A percentile compares a stretch with the other conserved stretches of the same genome.
Evolutionary conservation across 2,888 invertebrate genomes (phyloP).

Genomic region (Iselma pallidipennis): DNA sequence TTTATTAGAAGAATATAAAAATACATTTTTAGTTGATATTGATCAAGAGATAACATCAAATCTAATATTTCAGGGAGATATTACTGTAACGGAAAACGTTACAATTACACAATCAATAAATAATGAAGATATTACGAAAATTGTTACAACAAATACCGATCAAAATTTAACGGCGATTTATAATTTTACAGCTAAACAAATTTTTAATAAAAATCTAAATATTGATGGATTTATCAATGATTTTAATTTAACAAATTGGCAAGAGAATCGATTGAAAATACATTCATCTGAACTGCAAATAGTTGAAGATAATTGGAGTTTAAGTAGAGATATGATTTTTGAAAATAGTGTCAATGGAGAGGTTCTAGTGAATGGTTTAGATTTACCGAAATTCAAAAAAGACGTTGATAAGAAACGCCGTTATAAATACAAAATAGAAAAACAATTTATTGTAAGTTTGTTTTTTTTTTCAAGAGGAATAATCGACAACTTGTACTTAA

Average conservation of each 20-base stretch:
- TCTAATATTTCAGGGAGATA: constrained; percentile 51
- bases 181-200: constrained; percentile 43
- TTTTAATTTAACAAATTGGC: constrained; percentile 57
- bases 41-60: constrained; percentile 54
- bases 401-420: constrained; percentile 40
- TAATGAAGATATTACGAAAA: constrained; percentile 46
- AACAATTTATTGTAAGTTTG: constrained; percentile 41
- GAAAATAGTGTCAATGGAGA: constrained; percentile 46
- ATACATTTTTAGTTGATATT: constrained; percentile 51
- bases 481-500: background rate
- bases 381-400: constrained; percentile 43
- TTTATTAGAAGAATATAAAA: constrained; percentile 55
- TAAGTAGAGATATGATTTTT: constrained; percentile 52
- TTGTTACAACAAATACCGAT: constrained; percentile 53
- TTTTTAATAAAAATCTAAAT: constrained; percentile 37
- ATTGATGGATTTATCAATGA: constrained; percentile 45
- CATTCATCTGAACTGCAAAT: constrained; percentile 48
- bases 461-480: background rate
- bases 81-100: constrained; percentile 47
- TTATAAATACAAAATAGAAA: constrained; percentile 39
- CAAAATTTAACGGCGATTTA: constrained; percentile 48
- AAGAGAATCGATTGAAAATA: constrained; percentile 49
- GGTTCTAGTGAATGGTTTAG: constrained; percentile 47
- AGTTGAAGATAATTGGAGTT: constrained; percentile 58
- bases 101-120: constrained; percentile 50